phyloP scores from a whole-genome alignment of 2,797 vertebrate species.

The Urophycis tenuis region DNA sequence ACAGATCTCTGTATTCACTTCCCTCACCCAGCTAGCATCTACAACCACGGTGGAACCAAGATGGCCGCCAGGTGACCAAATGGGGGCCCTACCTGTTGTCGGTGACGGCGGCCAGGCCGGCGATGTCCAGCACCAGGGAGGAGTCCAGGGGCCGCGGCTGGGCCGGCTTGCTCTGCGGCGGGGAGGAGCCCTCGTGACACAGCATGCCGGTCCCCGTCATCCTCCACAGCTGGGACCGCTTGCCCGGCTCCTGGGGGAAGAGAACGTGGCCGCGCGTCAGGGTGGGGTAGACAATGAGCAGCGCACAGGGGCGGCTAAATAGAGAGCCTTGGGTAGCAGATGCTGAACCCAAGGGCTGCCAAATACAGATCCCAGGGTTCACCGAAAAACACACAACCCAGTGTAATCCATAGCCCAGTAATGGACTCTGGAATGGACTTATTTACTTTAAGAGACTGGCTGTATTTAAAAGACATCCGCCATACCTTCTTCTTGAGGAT shows the following conservation, averaged over 20 bases:
- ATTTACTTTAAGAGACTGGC: not conserved
- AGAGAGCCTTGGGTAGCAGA: not conserved
- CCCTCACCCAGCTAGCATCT: not conserved
- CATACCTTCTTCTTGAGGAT: slow-evolving; percentile 93
- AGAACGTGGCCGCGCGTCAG: not conserved
- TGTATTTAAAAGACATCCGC: not conserved
- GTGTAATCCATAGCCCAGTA: not conserved
- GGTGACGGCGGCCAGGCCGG: slow-evolving; percentile 90
- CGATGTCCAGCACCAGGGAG: slow-evolving; percentile 87
- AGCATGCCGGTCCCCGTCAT: slow-evolving; percentile 86
- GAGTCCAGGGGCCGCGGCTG: slow-evolving; percentile 77
- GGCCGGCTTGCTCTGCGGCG: slow-evolving; percentile 84
- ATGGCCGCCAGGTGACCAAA: not conserved
- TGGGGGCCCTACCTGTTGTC: slow-evolving; percentile 86
- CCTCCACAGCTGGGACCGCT: slow-evolving; percentile 95
- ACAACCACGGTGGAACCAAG: not conserved
- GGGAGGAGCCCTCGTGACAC: slow-evolving; percentile 93
- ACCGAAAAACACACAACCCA: not conserved
- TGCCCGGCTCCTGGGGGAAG: slow-evolving; percentile 84
- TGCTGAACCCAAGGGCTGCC: not conserved
- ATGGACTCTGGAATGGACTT: not conserved
- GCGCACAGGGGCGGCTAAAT: not conserved
- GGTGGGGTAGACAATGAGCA: not conserved
- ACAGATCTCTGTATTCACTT: not conserved
- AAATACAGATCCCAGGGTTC: not conserved